Base-by-base conservation (phyloP, 2,888 invertebrate genomes). In the Chromoteleia sp. region DNA sequence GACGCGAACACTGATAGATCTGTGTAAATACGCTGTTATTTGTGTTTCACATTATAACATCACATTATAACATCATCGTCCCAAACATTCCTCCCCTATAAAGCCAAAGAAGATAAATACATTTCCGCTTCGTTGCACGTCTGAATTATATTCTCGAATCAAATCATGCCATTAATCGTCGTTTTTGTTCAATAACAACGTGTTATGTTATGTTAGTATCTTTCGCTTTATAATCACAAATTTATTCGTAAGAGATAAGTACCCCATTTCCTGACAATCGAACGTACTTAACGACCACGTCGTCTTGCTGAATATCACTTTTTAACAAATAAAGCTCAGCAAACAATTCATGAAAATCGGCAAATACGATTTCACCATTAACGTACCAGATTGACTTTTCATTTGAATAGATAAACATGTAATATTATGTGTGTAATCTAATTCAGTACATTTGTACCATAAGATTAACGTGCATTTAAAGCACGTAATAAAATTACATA, bases 91-190 rank as follows among this genome's bases (percentile, higher is more conserved):
- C 3, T 14, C 48, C 21, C 8, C 17, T 15, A 50, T 50, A 63
- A 63, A 48, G 48, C 63, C 48, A 50, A 63, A 63, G 48, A 63
- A 63, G 63, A 63, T 63, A 48, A 50, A 63, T 63, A 48, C 17
- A 36, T 63, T 63, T 61, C 45, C 30, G 12, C 15, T 30, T 30
- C 17, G 17, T 17, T 1, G 12, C 36, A 10, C 25, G 50, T 48
- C 21, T 65, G 50, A 50, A 65, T 65, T 50, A 65, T 50, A 65
- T 50, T 29, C 17, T 10, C 7, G 21, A 15, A 12, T 48, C 33
- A 33, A 50, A 50, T 61, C 36, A 30, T 17, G 33, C 14, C 21
- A 48, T 36, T 36, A 36, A 50, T 30, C 45, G 36, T 45, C 15
- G 61, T 30, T 10, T 19, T 56, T 61, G 17, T 45, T 45, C 63